Base-by-base conservation (phyloP, 1,140 invertebrate genomes). In the Lordiphosa stackelbergi region DNA sequence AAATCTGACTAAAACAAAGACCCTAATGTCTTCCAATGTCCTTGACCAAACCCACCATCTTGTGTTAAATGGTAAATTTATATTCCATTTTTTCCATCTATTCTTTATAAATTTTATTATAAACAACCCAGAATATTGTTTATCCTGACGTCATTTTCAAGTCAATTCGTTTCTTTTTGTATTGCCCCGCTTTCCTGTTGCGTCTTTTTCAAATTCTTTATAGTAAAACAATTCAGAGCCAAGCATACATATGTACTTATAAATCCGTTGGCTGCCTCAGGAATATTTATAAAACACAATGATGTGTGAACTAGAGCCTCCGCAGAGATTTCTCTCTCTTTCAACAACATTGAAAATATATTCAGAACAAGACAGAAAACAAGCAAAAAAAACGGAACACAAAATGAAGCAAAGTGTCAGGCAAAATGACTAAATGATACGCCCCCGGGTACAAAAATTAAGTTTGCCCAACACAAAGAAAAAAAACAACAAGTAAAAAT, bases 211-310 rank as follows among this genome's bases (percentile, higher is more conserved):
- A 22, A 41, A 62, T 48, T 49, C 7, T 48, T 43, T 41, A 38
- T 56, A 36, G 28, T 19, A 19, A 19, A 34, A 40, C 51, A 66
- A 66, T 31, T 31, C 31, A 42, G 49, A 47, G 37, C 42, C 46
- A 53, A 38, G 40, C 31, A 34, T 46, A 31, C 31, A 34, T 46
- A 31, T 28, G 11, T 41, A 8, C 4, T 40, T 16, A 13, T 34
- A 13, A 31, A 31, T 46, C 16, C 31, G 3, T 10, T 46, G 43
- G 40, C 16, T 46, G 43, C 36, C 16, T 35, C 10, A 43, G 41
- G 49, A 56, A 52, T 69, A 78, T 78, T 66, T 74, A 63, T 66
- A 74, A 64, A 52, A 70, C 42, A 49, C 42, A 69, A 62, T 56
- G 42, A 70, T 70, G 69, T 78, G 53, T 58, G 38, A 78, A 70